Conservation (phyloP, 2,113 vertebrate species). For the Thomomys bottae region DNA sequence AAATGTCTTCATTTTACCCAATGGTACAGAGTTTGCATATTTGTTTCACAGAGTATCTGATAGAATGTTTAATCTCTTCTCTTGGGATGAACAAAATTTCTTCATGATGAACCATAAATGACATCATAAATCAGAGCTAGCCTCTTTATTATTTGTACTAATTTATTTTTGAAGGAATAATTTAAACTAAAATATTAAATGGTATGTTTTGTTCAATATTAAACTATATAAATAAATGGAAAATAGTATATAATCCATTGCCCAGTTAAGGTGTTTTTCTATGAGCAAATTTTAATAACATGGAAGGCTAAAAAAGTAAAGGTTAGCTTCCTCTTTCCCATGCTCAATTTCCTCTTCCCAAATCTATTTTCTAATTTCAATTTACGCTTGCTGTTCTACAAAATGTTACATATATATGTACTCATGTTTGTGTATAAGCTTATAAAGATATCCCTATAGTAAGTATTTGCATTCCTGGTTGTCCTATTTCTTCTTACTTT, state of each 20-base stretch:
- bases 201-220: neutral
- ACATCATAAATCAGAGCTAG: accelerated
- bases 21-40: neutral
- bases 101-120: neutral
- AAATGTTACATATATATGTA: neutral
- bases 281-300: neutral
- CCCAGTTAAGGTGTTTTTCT: neutral
- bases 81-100: neutral
- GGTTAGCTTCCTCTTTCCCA: neutral
- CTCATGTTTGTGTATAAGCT: neutral
- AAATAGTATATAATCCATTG: neutral
- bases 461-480: neutral
- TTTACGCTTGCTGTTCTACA: neutral
- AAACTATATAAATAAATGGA: neutral
- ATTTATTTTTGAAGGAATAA: neutral
- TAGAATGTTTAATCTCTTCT: neutral
- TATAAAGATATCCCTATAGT: neutral
- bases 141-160: neutral
- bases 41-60: too few relatives aligned
- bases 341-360: neutral
- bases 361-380: neutral
- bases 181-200: neutral
- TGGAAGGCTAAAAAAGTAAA: neutral
- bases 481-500: neutral
- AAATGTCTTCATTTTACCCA: neutral